Evolutionary conservation across 2,113 vertebrate species (phyloP).

Genomic region (Campylorhamphus procurvoides): DNA sequence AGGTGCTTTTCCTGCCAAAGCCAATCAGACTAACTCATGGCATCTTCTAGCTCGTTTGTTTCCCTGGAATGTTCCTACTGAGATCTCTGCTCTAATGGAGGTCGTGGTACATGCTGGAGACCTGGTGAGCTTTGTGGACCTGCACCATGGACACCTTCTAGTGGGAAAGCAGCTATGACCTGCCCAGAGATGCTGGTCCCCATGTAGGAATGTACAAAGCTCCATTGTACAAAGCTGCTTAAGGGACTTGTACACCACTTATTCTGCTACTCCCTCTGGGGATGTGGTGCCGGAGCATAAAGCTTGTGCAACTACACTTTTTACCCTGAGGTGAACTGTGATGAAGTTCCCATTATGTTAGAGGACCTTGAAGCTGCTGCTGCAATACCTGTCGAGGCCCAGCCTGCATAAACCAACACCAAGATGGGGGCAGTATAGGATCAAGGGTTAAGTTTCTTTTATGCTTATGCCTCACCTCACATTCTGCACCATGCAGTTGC

Average conservation of each 20-base stretch:
- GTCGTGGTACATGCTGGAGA: not conserved
- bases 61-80: not conserved
- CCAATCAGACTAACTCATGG: not conserved
- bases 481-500: not conserved
- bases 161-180: not conserved
- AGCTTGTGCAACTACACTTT: not conserved
- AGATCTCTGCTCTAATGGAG: not conserved
- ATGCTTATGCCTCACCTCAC: not conserved
- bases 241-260: not conserved
- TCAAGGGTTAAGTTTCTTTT: not conserved
- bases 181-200: not conserved
- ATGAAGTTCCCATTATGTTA: not conserved
- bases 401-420: not conserved
- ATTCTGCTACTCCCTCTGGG: not conserved
- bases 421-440: not conserved
- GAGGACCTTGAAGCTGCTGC: not conserved
- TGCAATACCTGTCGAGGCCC: not conserved
- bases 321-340: not conserved
- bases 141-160: not conserved
- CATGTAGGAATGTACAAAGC: accelerated
- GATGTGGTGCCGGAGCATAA: not conserved
- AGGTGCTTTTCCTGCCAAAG: not conserved
- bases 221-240: not conserved
- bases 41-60: accelerated
- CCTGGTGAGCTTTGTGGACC: not conserved